Evolutionary conservation across 2,113 vertebrate species (phyloP).

Genomic region (Seriola quinqueradiata): DNA sequence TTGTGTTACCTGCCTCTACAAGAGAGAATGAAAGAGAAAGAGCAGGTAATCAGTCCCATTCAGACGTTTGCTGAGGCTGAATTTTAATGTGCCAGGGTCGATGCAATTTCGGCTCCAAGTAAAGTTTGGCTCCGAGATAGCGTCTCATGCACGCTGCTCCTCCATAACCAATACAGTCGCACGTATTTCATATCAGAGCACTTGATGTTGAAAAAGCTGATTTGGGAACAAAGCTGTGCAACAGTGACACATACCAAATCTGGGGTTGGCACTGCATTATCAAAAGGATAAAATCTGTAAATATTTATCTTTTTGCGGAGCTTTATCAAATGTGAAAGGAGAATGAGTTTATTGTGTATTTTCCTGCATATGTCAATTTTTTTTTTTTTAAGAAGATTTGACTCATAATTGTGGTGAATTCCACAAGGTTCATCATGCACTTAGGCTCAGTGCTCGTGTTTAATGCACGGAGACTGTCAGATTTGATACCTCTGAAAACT

Average conservation of each 20-base stretch:
- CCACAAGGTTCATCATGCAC: background rate
- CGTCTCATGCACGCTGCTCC: background rate
- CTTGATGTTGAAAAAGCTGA: background rate
- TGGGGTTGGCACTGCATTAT: background rate
- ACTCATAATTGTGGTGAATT: constrained; percentile 4
- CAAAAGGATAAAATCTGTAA: background rate
- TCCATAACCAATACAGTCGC: background rate
- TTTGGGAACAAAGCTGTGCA: constrained; percentile 6
- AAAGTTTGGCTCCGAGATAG: background rate
- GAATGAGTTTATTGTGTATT: background rate
- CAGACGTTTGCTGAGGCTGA: background rate
- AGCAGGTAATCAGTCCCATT: background rate
- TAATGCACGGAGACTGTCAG: constrained; percentile 39
- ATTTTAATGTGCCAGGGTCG: background rate
- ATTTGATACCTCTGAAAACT: constrained; percentile 24
- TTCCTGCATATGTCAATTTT: background rate
- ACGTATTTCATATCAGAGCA: background rate
- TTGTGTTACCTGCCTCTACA: no score
- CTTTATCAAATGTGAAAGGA: constrained; percentile 12
- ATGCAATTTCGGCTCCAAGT: background rate
- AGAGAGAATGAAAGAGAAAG: background rate
- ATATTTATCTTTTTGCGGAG: constrained; percentile 7
- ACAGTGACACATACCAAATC: constrained; percentile 5
- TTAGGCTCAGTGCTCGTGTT: constrained; percentile 26
- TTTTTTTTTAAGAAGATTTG: constrained; percentile 1